phyloP scores from a whole-genome alignment of 2,797 vertebrate species.

The Leptoclinus maculatus region DNA sequence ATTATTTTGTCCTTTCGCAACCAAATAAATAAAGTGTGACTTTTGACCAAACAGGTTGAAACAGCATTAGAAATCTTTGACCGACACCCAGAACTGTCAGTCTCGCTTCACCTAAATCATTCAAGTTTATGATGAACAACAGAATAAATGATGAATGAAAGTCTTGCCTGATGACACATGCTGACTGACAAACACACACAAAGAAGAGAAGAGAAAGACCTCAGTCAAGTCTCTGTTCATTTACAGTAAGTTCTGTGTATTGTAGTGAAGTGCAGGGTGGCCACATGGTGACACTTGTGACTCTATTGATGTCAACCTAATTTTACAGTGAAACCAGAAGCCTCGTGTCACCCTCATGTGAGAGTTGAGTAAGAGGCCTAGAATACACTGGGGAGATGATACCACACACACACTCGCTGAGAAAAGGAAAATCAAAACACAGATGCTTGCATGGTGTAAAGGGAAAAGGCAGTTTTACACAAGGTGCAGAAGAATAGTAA shows the following conservation, averaged over 20 bases:
- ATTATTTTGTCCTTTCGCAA: not conserved
- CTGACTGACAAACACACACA: slow-evolving; percentile 10
- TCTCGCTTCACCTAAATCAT: not conserved
- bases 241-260: slow-evolving; percentile 64
- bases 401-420: slow-evolving; percentile 16
- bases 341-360: slow-evolving; percentile 83
- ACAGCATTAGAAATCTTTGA: not conserved
- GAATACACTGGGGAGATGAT: slow-evolving; percentile 78
- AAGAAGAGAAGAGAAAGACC: slow-evolving; percentile 26
- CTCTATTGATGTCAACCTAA: slow-evolving; percentile 79
- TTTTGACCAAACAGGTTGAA: slow-evolving; percentile 2
- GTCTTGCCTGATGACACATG: slow-evolving; percentile 33
- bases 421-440: slow-evolving; percentile 30
- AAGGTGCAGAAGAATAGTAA: slow-evolving; percentile 13
- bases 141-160: slow-evolving; percentile 10
- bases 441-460: not conserved
- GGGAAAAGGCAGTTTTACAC: slow-evolving; percentile 15
- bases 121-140: slow-evolving; percentile 1
- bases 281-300: slow-evolving; percentile 80
- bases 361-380: slow-evolving; percentile 83
- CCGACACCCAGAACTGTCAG: not conserved
- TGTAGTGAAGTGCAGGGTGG: slow-evolving; percentile 45
- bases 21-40: not conserved
- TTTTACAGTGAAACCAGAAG: slow-evolving; percentile 86
- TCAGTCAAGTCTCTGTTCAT: slow-evolving; percentile 15